Conservation (phyloP, 2,888 invertebrate species). For the Cephonodes hylas region DNA sequence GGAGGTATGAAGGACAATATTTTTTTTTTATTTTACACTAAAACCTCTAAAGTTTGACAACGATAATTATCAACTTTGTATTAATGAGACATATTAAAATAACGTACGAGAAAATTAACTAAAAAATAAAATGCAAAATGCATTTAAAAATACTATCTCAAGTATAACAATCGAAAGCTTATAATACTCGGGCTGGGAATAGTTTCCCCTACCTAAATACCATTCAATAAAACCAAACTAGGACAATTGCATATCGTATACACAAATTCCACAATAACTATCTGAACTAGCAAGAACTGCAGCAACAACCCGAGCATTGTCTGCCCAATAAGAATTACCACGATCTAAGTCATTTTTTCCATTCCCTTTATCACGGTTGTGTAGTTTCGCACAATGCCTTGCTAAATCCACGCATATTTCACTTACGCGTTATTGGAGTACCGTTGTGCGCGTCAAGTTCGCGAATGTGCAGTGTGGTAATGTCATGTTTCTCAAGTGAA, state of each 20-base stretch:
- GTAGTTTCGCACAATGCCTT: conserved; percentile 1
- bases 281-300: not conserved
- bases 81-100: too few relatives aligned
- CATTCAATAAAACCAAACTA: not conserved
- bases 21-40: too few relatives aligned
- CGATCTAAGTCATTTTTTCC: not conserved
- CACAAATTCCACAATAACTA: not conserved
- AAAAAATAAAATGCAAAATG: too few relatives aligned
- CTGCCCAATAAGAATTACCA: not conserved
- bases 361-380: not conserved
- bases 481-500: conserved; percentile 5
- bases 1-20: too few relatives aligned
- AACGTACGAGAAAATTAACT: too few relatives aligned
- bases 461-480: not conserved
- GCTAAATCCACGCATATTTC: not conserved
- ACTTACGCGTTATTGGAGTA: not conserved
- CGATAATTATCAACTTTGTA: too few relatives aligned
- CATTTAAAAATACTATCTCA: too few relatives aligned
- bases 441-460: not conserved
- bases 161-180: too few relatives aligned
- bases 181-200: not conserved
- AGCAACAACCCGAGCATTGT: not conserved
- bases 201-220: not conserved
- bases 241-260: not conserved
- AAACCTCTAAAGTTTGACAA: too few relatives aligned